These are phyloP conservation scores for Theretra japonica DNA, from an alignment of 2,888 invertebrate genomes.

Conservation along the genomic window DNA sequence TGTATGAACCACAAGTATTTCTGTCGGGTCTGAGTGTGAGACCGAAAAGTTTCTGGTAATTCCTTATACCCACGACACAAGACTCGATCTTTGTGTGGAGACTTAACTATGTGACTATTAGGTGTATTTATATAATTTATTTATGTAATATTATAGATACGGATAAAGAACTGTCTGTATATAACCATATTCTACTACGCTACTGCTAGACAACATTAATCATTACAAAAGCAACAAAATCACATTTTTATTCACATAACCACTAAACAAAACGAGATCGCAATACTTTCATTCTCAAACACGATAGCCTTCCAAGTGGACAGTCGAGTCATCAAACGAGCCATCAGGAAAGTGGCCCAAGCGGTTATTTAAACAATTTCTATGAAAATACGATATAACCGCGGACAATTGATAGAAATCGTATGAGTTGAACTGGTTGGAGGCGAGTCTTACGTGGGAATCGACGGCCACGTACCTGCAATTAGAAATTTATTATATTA, in stretches of 20 bases:
- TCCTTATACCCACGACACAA: too few relatives aligned
- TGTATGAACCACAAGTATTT: too few relatives aligned
- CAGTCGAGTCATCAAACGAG: conserved; percentile 48
- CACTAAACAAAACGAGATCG: neutral
- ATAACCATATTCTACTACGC: too few relatives aligned
- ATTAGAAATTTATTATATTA: conserved; percentile 11
- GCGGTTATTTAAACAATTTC: conserved; percentile 55
- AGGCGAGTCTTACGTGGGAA: conserved; percentile 14
- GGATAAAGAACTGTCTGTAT: too few relatives aligned
- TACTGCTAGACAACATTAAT: too few relatives aligned
- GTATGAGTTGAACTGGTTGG: conserved; percentile 31
- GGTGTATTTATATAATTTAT: too few relatives aligned
- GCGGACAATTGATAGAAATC: conserved; percentile 64
- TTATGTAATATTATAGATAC: too few relatives aligned
- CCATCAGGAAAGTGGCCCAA: conserved; percentile 61
- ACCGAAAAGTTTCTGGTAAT: too few relatives aligned
- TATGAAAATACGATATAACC: conserved; percentile 59
- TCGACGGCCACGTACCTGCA: conserved; percentile 13
- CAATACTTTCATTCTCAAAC: neutral
- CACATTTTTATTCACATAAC: neutral
- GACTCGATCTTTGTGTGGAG: too few relatives aligned
- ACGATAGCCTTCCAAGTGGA: neutral
- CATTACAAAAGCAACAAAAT: neutral
- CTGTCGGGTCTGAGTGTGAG: too few relatives aligned
- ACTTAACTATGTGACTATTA: too few relatives aligned